A percentile compares a stretch with the other conserved stretches of the same genome.
Evolutionary conservation across 2,797 vertebrate genomes (phyloP).

Genomic region (Staurois parvus): DNA sequence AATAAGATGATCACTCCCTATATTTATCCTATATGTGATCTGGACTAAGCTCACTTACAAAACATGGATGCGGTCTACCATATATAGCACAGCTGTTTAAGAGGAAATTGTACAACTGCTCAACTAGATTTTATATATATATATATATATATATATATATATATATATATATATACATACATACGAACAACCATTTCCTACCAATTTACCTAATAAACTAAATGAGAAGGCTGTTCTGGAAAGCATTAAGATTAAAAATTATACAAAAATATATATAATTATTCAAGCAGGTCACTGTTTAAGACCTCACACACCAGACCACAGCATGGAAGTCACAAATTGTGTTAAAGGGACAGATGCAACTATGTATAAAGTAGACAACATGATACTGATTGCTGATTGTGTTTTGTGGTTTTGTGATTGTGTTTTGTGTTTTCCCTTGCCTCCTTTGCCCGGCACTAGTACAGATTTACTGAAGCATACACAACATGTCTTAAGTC

Average conservation of each 20-base stretch:
- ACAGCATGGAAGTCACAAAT: not conserved
- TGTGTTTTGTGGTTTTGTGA: not conserved
- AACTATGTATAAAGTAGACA: not conserved
- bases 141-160: too few relatives aligned
- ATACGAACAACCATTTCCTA: conserved; percentile 31
- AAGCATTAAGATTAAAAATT: conserved; percentile 44
- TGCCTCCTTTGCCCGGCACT: not conserved
- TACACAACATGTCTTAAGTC: too few relatives aligned
- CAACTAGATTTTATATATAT: not conserved
- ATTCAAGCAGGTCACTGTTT: not conserved
- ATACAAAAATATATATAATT: not conserved
- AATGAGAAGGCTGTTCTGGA: conserved; percentile 30
- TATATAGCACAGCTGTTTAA: conserved; percentile 17
- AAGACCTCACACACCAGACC: not conserved
- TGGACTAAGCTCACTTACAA: not conserved
- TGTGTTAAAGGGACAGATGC: not conserved
- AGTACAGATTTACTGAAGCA: not conserved
- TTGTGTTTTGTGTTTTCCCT: not conserved
- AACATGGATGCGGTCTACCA: not conserved
- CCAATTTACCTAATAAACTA: conserved; percentile 18
- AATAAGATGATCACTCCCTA: too few relatives aligned
- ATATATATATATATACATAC: too few relatives aligned
- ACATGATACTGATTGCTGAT: not conserved
- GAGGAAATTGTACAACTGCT: conserved; percentile 38
- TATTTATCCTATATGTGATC: too few relatives aligned